Base-by-base conservation (phyloP, 23 tunicate genomes). In the Pegea sp. region DNA sequence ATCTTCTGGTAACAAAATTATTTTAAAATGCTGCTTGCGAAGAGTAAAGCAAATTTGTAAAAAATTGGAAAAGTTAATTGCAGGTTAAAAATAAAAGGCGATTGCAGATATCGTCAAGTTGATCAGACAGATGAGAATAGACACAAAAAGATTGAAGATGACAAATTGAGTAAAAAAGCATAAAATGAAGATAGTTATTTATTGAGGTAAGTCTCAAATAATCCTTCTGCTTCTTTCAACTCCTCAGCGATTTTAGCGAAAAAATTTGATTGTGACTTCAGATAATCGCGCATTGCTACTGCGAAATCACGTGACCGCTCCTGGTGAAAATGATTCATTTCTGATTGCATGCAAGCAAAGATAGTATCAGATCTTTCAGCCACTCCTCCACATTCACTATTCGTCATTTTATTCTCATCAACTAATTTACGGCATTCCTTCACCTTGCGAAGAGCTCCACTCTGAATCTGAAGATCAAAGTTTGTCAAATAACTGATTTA, bases 391-490 rank as follows among this genome's bases (percentile, higher is more conserved):
- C 64, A 64, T 29, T 81, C 93, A 26, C 53, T 61, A 26, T 57
- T 66, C 33, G 81, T 65, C 93, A 81, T 81, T 26, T 43, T 60
- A 8, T 75, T 75, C 43, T 81, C 93, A 29, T 81, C 93, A 24
- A 57, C 61, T 44, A 81, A 48, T 44, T 67, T 72, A 23, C 53
- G 54, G 69, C 93, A 81, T 50, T 81, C 93, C 44, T 67, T 54
- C 23, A 81, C 80, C 64, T 81, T 81, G 8, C 93, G 58, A 69
- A 72, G 33, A 21, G 93, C 93, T 3, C 93, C 93, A 25, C 75
- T 66, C 49, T 81, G 81, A 66, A 81, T 62, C 93, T 81, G 57
- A 34, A 64, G 26, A 24, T 0, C 0, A 1, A 16, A 29, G 49
- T 8, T 13, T 13, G 6, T 20, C 6, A 50, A 6, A 50, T 20